These are phyloP conservation scores for Dinothrombium tinctorium DNA, from an alignment of 1,140 invertebrate genomes.

Conservation along the genomic window DNA sequence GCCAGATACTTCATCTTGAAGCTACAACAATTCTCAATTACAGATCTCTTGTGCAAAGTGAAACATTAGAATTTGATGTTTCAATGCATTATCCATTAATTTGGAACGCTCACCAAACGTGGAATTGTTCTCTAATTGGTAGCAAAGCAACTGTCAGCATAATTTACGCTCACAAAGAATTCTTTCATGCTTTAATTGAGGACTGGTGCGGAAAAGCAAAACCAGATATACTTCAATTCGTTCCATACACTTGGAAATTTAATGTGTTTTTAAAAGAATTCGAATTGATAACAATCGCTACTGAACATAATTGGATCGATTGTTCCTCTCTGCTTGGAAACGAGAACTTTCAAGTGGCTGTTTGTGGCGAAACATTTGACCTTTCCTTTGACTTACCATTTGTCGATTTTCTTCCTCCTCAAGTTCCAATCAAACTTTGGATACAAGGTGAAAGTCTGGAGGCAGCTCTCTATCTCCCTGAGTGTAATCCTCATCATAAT, in stretches of 20 bases:
- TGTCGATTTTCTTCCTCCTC: conserved; percentile 64
- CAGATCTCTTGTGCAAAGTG: conserved; percentile 67
- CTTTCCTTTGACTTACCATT: conserved; percentile 79
- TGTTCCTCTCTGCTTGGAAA: conserved; percentile 47
- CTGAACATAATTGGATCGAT: conserved; percentile 98
- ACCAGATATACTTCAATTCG: conserved; percentile 77
- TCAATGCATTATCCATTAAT: conserved; percentile 61
- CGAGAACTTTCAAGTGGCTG: conserved; percentile 39
- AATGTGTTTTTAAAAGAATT: conserved; percentile 77
- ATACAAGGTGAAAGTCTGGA: conserved; percentile 82
- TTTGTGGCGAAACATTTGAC: conserved; percentile 77
- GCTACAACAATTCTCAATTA: conserved; percentile 74
- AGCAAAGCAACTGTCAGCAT: conserved; percentile 77
- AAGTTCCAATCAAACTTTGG: conserved; percentile 64
- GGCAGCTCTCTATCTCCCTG: conserved; percentile 62
- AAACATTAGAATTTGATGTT: conserved; percentile 76
- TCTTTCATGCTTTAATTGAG: conserved; percentile 81
- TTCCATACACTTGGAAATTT: conserved; percentile 90
- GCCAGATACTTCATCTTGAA: conserved; percentile 73
- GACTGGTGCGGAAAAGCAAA: conserved; percentile 78
- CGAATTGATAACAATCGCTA: conserved; percentile 74
- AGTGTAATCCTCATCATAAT: conserved; percentile 61
- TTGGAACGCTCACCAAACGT: conserved; percentile 87
- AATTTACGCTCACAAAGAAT: conserved; percentile 80
- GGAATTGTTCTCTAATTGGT: conserved; percentile 64